phyloP scores from a whole-genome alignment of 2,888 invertebrate genomes.

The Uropetala carovei region DNA sequence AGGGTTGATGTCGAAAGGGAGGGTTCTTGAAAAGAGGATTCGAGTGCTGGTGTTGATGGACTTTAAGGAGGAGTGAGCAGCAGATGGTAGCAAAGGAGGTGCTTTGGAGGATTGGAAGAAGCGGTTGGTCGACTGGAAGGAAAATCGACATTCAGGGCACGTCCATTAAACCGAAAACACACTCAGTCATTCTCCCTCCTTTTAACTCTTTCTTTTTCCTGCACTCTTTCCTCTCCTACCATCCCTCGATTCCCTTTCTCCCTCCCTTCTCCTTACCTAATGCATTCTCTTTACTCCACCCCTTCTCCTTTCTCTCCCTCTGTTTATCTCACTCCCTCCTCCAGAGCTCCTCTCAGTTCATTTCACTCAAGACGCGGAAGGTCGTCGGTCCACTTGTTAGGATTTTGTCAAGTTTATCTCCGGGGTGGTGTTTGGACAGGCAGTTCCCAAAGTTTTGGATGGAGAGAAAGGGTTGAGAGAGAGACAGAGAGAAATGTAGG shows the following conservation, averaged over 20 bases:
- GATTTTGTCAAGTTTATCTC: conserved; percentile 46
- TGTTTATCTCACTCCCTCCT: not conserved
- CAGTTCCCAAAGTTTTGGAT: not conserved
- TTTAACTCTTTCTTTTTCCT: not conserved
- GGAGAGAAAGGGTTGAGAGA: not conserved
- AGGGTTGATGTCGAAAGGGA: too few species aligned
- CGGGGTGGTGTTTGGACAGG: conserved; percentile 26
- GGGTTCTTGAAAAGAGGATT: too few species aligned
- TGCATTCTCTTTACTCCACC: not conserved
- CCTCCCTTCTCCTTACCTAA: not conserved
- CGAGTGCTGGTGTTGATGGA: too few species aligned
- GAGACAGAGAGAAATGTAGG: not conserved
- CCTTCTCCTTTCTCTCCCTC: not conserved
- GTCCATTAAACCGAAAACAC: not conserved
- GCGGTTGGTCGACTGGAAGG: too few species aligned
- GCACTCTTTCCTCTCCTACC: not conserved
- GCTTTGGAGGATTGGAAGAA: too few species aligned
- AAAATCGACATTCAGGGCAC: too few species aligned
- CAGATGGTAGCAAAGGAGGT: too few species aligned
- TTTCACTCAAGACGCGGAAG: not conserved
- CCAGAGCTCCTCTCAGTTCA: not conserved
- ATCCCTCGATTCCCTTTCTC: too few species aligned
- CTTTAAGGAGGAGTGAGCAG: too few species aligned
- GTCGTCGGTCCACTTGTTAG: conserved; percentile 48
- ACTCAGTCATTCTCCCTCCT: not conserved